Evolutionary conservation across 2,113 vertebrate species (phyloP).

Genomic region (Arvicanthis niloticus): DNA sequence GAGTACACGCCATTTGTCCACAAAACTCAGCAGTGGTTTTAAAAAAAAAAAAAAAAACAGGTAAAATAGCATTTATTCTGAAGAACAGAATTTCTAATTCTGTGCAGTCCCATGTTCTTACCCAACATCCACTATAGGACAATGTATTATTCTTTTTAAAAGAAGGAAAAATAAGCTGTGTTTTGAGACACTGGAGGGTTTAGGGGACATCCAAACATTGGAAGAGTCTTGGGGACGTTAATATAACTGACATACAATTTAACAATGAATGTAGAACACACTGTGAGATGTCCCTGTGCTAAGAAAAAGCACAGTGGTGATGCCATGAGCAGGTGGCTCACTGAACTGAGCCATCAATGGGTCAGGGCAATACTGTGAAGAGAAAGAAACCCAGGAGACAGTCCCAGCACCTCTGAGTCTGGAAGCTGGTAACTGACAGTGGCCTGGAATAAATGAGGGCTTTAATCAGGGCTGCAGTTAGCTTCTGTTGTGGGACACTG

Average conservation of each 20-base stretch:
- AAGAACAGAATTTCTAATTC: neutral
- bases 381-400: neutral
- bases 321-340: neutral
- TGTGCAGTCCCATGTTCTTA: neutral
- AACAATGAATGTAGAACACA: neutral
- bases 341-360: fast-evolving
- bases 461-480: neutral
- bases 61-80: neutral
- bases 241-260: neutral
- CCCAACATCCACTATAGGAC: neutral
- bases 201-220: neutral
- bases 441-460: neutral
- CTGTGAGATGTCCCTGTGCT: neutral
- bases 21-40: neutral
- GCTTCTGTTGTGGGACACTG: neutral
- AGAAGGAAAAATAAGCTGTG: neutral
- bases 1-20: neutral
- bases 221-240: neutral
- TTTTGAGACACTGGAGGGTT: neutral
- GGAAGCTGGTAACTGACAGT: neutral
- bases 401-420: neutral
- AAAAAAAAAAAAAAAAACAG: too few species aligned
- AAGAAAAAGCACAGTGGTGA: neutral
- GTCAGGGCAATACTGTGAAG: neutral
- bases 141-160: neutral